Evolutionary conservation across 2,797 vertebrate species (phyloP).

Genomic region (Schizothorax lantsangensis): DNA sequence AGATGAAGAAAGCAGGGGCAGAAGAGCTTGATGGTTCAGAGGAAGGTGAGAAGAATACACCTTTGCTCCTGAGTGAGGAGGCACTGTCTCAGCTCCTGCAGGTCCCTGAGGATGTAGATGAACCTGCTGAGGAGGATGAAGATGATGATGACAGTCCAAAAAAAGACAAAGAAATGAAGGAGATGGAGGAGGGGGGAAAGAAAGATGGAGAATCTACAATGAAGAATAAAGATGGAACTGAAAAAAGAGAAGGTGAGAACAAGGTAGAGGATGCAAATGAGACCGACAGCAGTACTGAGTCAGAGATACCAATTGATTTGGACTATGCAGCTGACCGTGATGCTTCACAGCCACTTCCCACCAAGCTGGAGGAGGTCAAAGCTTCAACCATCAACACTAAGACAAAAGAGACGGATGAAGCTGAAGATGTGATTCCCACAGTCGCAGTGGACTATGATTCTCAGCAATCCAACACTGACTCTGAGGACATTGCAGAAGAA

Average conservation of each 20-base stretch:
- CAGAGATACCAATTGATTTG: constrained; percentile 71
- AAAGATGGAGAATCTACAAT: constrained; percentile 39
- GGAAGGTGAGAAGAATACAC: constrained; percentile 60
- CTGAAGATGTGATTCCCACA: constrained; percentile 55
- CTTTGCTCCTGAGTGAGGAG: constrained; percentile 76
- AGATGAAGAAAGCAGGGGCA: constrained; percentile 49
- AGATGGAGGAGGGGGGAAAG: constrained; percentile 40
- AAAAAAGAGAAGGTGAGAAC: constrained; percentile 33
- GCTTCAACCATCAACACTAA: constrained; percentile 22
- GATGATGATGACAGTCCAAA: constrained; percentile 31
- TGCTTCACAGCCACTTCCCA: constrained; percentile 57
- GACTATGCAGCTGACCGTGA: constrained; percentile 72
- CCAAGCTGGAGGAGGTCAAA: constrained; percentile 49
- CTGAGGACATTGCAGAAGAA: constrained; percentile 49
- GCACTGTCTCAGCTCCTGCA: constrained; percentile 72
- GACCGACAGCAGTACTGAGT: constrained; percentile 72
- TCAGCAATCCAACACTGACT: constrained; percentile 55
- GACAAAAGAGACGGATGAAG: constrained; percentile 13
- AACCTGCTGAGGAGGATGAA: constrained; percentile 38
- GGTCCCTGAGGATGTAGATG: constrained; percentile 63
- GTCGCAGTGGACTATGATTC: constrained; percentile 62
- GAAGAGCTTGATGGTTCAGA: constrained; percentile 45
- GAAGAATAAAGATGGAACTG: constrained; percentile 37
- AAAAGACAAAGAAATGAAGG: constrained; percentile 19
- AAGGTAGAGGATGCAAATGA: constrained; percentile 63